phyloP scores from a whole-genome alignment of 2,888 invertebrate species.

The Pristionchus maxplancki region DNA sequence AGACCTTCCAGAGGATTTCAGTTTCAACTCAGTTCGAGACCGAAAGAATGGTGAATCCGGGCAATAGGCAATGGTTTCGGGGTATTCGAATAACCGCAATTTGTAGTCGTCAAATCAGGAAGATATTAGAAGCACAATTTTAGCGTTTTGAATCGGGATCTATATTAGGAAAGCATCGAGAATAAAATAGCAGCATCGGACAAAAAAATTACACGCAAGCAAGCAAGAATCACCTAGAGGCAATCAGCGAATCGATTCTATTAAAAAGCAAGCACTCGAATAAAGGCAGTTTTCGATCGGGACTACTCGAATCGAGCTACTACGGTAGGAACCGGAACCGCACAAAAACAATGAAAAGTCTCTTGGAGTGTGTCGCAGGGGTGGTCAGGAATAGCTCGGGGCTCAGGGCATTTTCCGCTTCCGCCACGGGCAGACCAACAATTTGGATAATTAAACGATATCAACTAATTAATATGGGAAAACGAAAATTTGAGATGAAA shows the following conservation, averaged over 20 bases:
- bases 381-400: no score
- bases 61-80: neutral
- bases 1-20: neutral
- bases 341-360: neutral
- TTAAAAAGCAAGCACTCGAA: neutral
- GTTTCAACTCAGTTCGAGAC: neutral
- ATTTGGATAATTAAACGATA: no score
- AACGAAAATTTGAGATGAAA: no score
- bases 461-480: no score
- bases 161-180: slow-evolving; percentile 13
- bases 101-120: neutral
- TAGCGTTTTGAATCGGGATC: slow-evolving; percentile 7
- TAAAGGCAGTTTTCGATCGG: neutral
- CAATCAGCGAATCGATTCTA: slow-evolving; percentile 5
- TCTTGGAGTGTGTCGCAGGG: slow-evolving; percentile 15
- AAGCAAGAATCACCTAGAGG: slow-evolving; percentile 3
- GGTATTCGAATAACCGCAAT: slow-evolving; percentile 2
- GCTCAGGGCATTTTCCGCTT: no score
- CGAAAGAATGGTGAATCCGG: neutral
- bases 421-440: no score
- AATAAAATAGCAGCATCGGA: neutral
- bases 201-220: neutral
- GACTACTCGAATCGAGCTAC: neutral
- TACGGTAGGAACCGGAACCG: neutral
- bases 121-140: neutral